phyloP scores from a whole-genome alignment of 2,797 vertebrate species.

The Gadopsis bispinosus region DNA sequence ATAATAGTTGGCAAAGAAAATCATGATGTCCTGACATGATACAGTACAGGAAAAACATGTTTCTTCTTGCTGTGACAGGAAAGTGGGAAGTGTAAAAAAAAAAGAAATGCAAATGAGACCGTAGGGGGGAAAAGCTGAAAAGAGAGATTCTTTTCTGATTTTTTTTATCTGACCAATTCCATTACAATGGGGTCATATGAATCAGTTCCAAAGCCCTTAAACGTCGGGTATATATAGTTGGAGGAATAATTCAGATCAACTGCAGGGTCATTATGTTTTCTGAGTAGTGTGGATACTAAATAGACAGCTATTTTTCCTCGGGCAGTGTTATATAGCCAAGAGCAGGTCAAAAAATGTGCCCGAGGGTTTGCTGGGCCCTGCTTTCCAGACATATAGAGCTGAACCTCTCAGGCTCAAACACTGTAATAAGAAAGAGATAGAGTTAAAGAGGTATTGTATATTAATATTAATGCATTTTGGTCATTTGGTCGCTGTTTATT shows the following conservation, averaged over 20 bases:
- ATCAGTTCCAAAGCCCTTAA: conserved; percentile 34
- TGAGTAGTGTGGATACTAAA: conserved; percentile 46
- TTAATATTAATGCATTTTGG: not conserved
- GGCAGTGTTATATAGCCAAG: conserved; percentile 31
- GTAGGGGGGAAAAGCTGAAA: not conserved
- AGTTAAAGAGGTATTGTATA: not conserved
- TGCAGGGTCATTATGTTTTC: conserved; percentile 50
- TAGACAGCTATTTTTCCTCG: conserved; percentile 39
- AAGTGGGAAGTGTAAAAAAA: conserved; percentile 5
- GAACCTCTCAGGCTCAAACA: conserved; percentile 1
- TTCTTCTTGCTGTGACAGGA: conserved; percentile 14
- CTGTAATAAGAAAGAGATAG: not conserved
- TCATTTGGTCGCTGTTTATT: not conserved
- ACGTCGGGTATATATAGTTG: not conserved
- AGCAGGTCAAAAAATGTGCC: conserved; percentile 35
- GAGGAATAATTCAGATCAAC: conserved; percentile 40
- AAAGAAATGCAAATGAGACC: conserved; percentile 21
- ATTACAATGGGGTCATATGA: conserved; percentile 14
- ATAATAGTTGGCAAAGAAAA: not conserved
- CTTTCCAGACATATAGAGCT: not conserved
- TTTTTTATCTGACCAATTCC: conserved; percentile 34
- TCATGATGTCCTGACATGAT: not conserved
- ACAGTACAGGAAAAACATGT: not conserved
- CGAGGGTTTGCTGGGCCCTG: conserved; percentile 5
- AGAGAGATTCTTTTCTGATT: not conserved